A percentile compares a stretch with the other conserved stretches of the same genome.
phyloP scores from a whole-genome alignment of 2,113 vertebrate species.

The Lophius piscatorius region DNA sequence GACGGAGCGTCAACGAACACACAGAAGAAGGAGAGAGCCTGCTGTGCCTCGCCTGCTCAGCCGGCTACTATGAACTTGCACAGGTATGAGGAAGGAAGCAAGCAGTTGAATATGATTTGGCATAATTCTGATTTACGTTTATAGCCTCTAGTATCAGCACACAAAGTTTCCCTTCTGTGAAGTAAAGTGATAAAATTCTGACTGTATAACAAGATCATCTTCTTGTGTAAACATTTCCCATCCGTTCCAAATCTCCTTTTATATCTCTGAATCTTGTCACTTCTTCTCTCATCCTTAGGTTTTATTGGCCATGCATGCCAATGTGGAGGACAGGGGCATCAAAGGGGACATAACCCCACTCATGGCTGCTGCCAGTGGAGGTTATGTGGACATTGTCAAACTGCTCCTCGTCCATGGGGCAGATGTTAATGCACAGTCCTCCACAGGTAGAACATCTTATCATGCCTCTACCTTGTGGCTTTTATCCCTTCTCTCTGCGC shows the following conservation, averaged over 20 bases:
- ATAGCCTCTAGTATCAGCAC: not conserved
- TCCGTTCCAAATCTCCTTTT: not conserved
- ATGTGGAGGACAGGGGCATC: constrained; percentile 97
- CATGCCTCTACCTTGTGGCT: not conserved
- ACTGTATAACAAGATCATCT: constrained; percentile 2
- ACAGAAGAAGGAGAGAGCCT: constrained; percentile 98
- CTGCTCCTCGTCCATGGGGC: constrained; percentile 95
- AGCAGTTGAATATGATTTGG: not conserved
- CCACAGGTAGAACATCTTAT: constrained; percentile 84
- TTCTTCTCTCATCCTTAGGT: constrained; percentile 77
- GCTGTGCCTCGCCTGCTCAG: constrained; percentile 96
- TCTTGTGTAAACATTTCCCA: not conserved
- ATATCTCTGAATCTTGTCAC: not conserved
- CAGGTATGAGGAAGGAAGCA: constrained; percentile 81
- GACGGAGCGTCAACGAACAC: constrained; percentile 97
- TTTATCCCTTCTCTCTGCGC: fast-evolving
- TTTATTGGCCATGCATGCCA: constrained; percentile 96
- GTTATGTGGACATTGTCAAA: constrained; percentile 98
- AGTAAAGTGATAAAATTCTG: not conserved
- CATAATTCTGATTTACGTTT: not conserved
- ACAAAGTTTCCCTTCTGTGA: not conserved
- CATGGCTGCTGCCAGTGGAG: constrained; percentile 98
- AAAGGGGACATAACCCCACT: constrained; percentile 98
- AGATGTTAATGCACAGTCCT: constrained; percentile 97
- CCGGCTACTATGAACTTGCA: constrained; percentile 98